phyloP scores from a whole-genome alignment of 2,113 vertebrate species.

The Mesembrinibis cayennensis region DNA sequence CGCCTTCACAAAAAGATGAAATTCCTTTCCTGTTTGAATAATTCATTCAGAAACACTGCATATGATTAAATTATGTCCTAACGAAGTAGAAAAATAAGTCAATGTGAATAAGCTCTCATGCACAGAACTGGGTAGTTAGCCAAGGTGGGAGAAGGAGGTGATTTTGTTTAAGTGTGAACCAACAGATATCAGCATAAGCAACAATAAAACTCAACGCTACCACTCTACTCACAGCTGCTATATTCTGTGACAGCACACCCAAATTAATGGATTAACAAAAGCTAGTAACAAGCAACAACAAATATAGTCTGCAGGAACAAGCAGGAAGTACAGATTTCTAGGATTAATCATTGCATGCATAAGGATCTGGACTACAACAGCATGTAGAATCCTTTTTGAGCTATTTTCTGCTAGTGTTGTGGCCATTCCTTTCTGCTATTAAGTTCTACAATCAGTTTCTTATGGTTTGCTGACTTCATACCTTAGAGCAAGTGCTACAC shows the following conservation, averaged over 20 bases:
- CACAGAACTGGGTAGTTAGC: background rate
- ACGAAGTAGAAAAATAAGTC: background rate
- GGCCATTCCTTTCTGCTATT: background rate
- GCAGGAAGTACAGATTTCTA: background rate
- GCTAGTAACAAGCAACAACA: background rate
- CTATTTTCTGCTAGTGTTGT: background rate
- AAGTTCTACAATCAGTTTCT: background rate
- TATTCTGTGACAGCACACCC: background rate
- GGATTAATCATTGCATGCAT: background rate
- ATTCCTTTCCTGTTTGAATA: background rate
- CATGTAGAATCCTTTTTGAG: background rate
- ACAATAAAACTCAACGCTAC: background rate
- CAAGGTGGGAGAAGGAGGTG: background rate
- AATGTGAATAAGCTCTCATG: background rate
- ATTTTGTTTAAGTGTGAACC: background rate
- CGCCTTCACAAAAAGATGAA: background rate
- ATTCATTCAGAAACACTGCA: background rate
- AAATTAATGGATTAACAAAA: background rate
- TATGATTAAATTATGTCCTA: background rate
- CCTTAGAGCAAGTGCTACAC: background rate
- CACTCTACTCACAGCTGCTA: background rate
- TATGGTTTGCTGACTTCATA: background rate
- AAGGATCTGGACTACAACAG: background rate
- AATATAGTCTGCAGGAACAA: background rate
- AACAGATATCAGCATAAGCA: background rate